Evolutionary conservation across 2,888 invertebrate species (phyloP).

Genomic region (Spialia ferax): DNA sequence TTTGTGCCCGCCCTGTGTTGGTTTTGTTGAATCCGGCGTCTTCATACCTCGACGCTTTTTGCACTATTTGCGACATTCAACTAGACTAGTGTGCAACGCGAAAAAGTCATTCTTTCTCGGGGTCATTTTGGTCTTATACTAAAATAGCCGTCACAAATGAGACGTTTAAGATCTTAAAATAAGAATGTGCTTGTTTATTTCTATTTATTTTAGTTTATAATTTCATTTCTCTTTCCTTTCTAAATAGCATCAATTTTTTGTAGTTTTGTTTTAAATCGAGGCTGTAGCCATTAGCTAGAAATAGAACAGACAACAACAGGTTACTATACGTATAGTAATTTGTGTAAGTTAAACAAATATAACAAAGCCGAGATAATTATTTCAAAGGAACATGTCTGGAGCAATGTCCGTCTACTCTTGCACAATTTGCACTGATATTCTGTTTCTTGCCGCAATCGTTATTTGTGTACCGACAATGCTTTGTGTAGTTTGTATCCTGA

Average conservation of each 20-base stretch:
- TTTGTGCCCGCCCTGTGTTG: constrained; percentile 84
- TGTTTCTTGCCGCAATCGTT: constrained; percentile 47
- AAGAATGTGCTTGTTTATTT: not conserved
- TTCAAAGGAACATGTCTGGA: constrained; percentile 34
- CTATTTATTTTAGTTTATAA: not conserved
- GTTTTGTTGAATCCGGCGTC: constrained; percentile 83
- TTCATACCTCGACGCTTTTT: constrained; percentile 67
- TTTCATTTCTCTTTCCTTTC: not conserved
- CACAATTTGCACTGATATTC: constrained; percentile 50
- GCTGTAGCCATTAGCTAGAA: not conserved
- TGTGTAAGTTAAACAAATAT: constrained; percentile 24
- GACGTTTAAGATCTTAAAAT: not conserved
- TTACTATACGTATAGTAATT: not conserved
- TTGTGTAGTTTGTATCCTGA: constrained; percentile 35
- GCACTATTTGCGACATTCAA: constrained; percentile 31
- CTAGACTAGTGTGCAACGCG: constrained; percentile 21
- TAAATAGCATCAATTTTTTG: not conserved
- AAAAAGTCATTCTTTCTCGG: constrained; percentile 12
- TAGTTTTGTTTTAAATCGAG: not conserved
- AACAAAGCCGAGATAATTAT: constrained; percentile 38
- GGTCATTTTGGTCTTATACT: not conserved
- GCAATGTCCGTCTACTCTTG: constrained; percentile 44
- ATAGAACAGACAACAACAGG: not conserved
- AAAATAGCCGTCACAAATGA: not conserved
- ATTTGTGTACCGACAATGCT: constrained; percentile 40